Base-by-base conservation (phyloP, 2,888 invertebrate species). In the Cheilosia vulpina region DNA sequence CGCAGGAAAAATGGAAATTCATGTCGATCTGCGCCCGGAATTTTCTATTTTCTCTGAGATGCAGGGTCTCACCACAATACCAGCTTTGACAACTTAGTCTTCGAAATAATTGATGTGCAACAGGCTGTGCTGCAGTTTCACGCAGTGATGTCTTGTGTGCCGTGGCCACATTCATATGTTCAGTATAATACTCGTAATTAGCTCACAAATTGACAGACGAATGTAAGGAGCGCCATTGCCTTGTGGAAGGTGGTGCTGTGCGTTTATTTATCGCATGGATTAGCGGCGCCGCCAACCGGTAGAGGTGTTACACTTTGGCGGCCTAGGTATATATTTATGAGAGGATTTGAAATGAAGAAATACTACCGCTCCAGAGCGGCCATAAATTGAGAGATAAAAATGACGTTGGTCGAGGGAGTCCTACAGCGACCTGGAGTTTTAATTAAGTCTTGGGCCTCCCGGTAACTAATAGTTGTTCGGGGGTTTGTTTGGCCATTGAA, bases 41-140 rank as follows among this genome's bases (percentile, higher is more conserved):
- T 75, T 75, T 63, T 75, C 75, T 38, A 65, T 57, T 75, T 75
- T 65, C 75, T 55, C 75, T 41, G 17, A 50, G 17, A 50, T 0
- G 13, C 9, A 15, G 6, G 45, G 21, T 34, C 34, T 6, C 38
- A 15, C n/a, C 19, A 17, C 53, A 31, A 31, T 31, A 2, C 31
- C 31, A 31, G 34, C n/a, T 41, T 41, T 50, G 71, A 41, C 43
- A n/a, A 24, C 47, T n/a, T 47, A 47, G 57, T 53, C 34, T 34
- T 63, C 55, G 21, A 41, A 19, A 41, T 65, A 60, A 57, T 71
- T 63, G 47, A 78, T 68, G 69, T 62, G 43, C 2, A 21, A 21
- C 31, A 19, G 43, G 38, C 6, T 47, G 45, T 27, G n/a, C 45
- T 17, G 21, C 4, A 7, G 15, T 62, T 31, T 45, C 27, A 17